phyloP scores from a whole-genome alignment of 1,140 invertebrate genomes.

The Leptoteleia sp. region DNA sequence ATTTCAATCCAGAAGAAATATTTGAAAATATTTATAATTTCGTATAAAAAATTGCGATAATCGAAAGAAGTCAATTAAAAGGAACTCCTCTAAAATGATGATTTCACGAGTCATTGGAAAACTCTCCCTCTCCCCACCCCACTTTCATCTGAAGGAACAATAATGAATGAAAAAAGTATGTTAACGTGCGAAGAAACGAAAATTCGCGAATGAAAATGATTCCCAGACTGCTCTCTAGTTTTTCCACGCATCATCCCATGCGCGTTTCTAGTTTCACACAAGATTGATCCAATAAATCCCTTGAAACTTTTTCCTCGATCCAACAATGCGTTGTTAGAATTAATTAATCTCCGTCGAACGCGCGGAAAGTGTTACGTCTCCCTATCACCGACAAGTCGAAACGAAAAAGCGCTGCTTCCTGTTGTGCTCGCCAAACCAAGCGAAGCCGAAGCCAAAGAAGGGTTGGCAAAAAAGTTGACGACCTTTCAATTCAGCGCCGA shows the following conservation, averaged over 20 bases:
- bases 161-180: conserved; percentile 29
- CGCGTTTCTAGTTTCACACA: conserved; percentile 55
- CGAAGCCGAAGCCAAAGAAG: not conserved
- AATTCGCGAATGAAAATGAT: conserved; percentile 37
- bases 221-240: conserved; percentile 49
- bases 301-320: conserved; percentile 48
- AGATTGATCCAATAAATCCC: conserved; percentile 63
- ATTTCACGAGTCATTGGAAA: too few relatives aligned
- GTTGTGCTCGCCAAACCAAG: not conserved
- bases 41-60: too few relatives aligned
- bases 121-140: too few relatives aligned
- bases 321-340: conserved; percentile 46
- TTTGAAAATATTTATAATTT: too few relatives aligned
- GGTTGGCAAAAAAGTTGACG: not conserved
- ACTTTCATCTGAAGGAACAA: not conserved
- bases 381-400: not conserved
- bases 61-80: too few relatives aligned
- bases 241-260: conserved; percentile 8
- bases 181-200: conserved; percentile 25
- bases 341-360: conserved; percentile 42
- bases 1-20: too few relatives aligned
- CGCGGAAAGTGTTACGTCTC: conserved; percentile 54
- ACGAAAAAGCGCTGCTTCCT: conserved; percentile 4
- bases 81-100: too few relatives aligned
- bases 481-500: not conserved